Conservation (phyloP, 2,888 invertebrate genomes). For the Phortica magna region DNA sequence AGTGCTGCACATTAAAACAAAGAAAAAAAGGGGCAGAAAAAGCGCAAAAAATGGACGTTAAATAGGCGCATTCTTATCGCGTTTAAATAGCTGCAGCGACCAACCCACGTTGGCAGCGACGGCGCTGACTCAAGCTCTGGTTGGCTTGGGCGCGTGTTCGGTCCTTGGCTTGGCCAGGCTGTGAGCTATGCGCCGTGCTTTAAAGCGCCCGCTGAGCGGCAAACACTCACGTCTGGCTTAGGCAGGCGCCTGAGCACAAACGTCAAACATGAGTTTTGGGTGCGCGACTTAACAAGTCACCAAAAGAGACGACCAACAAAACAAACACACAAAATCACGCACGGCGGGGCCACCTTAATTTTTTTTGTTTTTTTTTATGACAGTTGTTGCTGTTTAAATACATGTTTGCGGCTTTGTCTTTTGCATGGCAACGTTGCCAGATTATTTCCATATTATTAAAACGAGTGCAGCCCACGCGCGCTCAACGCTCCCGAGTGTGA, state of each 20-base stretch:
- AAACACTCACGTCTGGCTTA: slow-evolving; percentile 8
- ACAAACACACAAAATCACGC: slow-evolving; percentile 22
- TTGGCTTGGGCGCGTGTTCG: background rate
- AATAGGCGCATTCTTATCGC: slow-evolving; percentile 25
- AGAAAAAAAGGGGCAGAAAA: background rate
- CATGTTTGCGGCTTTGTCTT: slow-evolving; percentile 24
- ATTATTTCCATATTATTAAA: background rate
- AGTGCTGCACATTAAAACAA: background rate
- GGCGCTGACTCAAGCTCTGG: slow-evolving; percentile 31
- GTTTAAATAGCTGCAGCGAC: slow-evolving; percentile 45
- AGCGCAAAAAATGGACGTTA: slow-evolving; percentile 3
- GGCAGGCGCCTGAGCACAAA: slow-evolving; percentile 30
- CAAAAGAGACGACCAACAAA: background rate
- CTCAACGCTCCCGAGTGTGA: background rate
- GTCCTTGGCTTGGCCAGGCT: background rate
- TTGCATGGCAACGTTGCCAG: background rate
- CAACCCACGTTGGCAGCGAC: slow-evolving; percentile 19
- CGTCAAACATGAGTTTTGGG: slow-evolving; percentile 18
- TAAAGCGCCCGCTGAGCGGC: slow-evolving; percentile 49
- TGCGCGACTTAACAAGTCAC: background rate
- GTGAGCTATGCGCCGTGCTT: background rate
- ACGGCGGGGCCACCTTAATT: slow-evolving; percentile 20
- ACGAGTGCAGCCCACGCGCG: background rate
- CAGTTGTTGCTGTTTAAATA: background rate
- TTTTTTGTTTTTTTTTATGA: background rate